phyloP scores from a whole-genome alignment of 1,140 invertebrate genomes.

The Drosophila mauritiana region DNA sequence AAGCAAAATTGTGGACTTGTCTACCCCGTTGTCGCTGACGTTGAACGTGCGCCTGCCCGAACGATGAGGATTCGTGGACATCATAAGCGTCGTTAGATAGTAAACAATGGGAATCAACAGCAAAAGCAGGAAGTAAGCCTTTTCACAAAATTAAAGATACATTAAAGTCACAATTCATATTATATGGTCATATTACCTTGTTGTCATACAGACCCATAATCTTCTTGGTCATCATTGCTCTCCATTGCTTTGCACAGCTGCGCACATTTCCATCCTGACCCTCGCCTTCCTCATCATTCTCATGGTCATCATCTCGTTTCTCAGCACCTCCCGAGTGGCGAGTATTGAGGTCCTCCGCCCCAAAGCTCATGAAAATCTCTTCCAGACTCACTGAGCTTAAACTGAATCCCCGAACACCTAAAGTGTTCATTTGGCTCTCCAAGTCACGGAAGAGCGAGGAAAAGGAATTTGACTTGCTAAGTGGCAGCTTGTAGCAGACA shows the following conservation, averaged over 20 bases:
- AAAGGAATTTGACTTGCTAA: not conserved
- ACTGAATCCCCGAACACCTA: constrained; percentile 88
- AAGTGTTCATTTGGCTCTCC: not conserved
- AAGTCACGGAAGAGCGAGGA: constrained; percentile 22
- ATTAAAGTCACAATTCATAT: too few relatives aligned
- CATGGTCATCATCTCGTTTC: not conserved
- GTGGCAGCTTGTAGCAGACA: constrained; percentile 24
- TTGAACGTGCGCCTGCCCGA: not conserved
- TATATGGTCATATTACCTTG: not conserved
- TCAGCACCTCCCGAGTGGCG: constrained; percentile 7
- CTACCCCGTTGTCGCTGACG: not conserved
- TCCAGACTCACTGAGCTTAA: constrained; percentile 96
- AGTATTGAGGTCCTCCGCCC: constrained; percentile 1
- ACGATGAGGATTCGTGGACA: too few relatives aligned
- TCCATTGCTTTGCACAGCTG: constrained; percentile 11
- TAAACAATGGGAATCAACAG: not conserved
- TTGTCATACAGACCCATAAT: not conserved
- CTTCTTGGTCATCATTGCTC: constrained; percentile 24
- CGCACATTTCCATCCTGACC: not conserved
- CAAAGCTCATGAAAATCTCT: constrained; percentile 87
- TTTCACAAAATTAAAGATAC: too few relatives aligned
- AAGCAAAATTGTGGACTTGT: not conserved
- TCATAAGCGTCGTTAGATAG: not conserved
- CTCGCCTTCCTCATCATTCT: not conserved
- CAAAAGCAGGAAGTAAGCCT: not conserved